phyloP scores from a whole-genome alignment of 2,888 invertebrate genomes.

The Muscina levida region DNA sequence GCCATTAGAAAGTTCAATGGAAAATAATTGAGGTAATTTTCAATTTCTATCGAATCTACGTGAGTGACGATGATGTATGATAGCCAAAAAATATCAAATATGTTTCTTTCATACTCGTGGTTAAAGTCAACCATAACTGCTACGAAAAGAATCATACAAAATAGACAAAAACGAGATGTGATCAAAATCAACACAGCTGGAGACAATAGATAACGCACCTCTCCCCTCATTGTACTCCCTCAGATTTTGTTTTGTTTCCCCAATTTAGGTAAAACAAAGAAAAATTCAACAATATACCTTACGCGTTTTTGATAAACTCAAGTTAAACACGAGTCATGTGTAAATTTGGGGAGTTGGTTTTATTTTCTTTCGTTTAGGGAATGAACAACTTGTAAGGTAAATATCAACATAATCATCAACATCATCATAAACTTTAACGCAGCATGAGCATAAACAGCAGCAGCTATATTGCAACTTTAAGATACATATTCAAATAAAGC shows the following conservation, averaged over 20 bases:
- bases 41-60: constrained; percentile 50
- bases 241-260: too few species aligned
- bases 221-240: background rate
- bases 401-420: constrained; percentile 23
- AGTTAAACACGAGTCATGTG: too few species aligned
- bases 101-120: too few species aligned
- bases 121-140: constrained; percentile 28
- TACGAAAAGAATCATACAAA: too few species aligned
- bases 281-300: background rate
- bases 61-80: constrained; percentile 39
- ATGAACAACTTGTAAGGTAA: constrained; percentile 24
- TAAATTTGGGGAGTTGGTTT: background rate
- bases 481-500: constrained; percentile 41
- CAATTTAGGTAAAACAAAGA: background rate
- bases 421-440: background rate
- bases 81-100: constrained; percentile 31
- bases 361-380: background rate
- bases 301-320: background rate
- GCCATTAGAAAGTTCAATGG: constrained; percentile 62
- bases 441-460: background rate
- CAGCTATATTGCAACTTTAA: constrained; percentile 29
- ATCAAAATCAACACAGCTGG: constrained; percentile 40
- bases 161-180: constrained; percentile 38
- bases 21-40: constrained; percentile 59
- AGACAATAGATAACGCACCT: constrained; percentile 35